phyloP scores from a whole-genome alignment of 2,888 invertebrate genomes.

The Molanna angustata region DNA sequence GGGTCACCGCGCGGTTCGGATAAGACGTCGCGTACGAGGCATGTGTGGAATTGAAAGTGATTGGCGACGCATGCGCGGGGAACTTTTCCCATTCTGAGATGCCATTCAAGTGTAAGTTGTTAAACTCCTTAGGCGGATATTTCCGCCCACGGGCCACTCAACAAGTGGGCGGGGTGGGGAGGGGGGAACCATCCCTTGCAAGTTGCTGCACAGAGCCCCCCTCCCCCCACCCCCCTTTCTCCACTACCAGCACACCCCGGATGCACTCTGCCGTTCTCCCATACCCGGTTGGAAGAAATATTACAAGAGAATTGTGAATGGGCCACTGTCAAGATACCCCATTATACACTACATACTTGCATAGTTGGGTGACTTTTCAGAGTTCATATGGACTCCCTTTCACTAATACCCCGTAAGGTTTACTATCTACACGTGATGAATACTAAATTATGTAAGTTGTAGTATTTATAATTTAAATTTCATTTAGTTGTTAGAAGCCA shows the following conservation, averaged over 20 bases:
- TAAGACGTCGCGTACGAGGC: background rate
- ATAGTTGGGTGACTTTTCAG: too few species aligned
- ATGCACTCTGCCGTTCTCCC: slow-evolving; percentile 1
- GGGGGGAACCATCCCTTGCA: background rate
- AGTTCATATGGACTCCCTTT: too few species aligned
- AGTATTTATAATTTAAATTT: too few species aligned
- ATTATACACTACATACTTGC: too few species aligned
- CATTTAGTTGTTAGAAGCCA: too few species aligned
- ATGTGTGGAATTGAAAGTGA: background rate
- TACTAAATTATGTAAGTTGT: too few species aligned
- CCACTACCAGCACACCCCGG: background rate
- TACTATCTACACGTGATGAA: too few species aligned
- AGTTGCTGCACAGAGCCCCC: background rate
- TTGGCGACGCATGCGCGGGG: slow-evolving; percentile 12
- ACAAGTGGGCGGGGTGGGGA: slow-evolving; percentile 12
- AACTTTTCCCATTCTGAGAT: slow-evolving; percentile 22
- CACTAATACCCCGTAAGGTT: too few species aligned
- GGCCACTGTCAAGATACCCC: too few species aligned
- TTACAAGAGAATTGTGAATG: too few species aligned
- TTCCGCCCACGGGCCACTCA: slow-evolving; percentile 4
- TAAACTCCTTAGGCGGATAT: slow-evolving; percentile 10
- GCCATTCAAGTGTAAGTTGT: slow-evolving; percentile 20
- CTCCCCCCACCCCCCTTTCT: background rate
- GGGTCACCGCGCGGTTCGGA: too few species aligned
- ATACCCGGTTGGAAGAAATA: too few species aligned